Evolutionary conservation across 2,888 invertebrate genomes (phyloP).

Genomic region (Trypoxylon attenuatum): DNA sequence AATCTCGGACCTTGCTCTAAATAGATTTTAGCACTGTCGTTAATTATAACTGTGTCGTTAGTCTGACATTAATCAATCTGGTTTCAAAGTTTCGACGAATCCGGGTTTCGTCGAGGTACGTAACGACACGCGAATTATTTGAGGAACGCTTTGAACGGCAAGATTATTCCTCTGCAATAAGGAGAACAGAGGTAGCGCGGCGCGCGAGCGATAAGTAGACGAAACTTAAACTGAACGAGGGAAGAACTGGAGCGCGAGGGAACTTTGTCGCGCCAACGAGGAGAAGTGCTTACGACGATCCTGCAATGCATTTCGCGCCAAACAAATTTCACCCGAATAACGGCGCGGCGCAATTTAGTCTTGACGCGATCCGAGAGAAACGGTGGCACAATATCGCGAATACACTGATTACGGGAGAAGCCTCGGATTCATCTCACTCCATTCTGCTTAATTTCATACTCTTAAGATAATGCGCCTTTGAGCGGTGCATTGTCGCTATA

Average conservation of each 20-base stretch:
- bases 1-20: too few species aligned
- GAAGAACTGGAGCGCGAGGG: constrained; percentile 10
- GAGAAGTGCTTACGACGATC: constrained; percentile 13
- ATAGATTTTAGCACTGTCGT: too few species aligned
- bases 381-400: background rate
- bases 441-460: background rate
- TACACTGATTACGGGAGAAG: background rate
- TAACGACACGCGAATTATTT: constrained; percentile 21
- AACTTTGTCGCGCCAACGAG: constrained; percentile 23
- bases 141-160: constrained; percentile 24
- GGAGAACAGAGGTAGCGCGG: constrained; percentile 20
- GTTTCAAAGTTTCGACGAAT: constrained; percentile 21
- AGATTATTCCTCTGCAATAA: constrained; percentile 16
- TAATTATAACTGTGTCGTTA: too few species aligned
- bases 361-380: background rate
- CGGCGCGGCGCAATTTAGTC: constrained; percentile 3
- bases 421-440: background rate
- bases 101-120: constrained; percentile 12
- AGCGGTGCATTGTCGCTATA: too few species aligned
- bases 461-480: background rate
- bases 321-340: background rate
- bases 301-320: background rate
- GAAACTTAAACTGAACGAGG: constrained; percentile 19
- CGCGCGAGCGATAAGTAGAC: constrained; percentile 34
- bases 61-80: too few species aligned